Evolutionary conservation across 2,113 vertebrate genomes (phyloP), one percentile per base, ranked within the genome.

Genomic region (Periophthalmus modestus): DNA sequence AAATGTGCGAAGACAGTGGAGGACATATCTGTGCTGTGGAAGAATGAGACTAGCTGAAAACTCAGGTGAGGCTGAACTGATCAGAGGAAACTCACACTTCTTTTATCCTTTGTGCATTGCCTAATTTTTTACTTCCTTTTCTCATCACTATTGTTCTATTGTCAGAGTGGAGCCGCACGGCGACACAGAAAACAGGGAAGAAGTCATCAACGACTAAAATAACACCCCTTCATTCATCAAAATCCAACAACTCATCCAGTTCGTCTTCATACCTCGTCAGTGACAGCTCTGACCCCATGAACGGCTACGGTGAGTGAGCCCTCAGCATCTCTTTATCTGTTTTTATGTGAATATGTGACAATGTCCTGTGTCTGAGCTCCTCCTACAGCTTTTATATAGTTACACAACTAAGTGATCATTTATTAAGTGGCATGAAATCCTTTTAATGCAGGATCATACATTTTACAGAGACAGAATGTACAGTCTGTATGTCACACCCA

Each of bases 1-100:
- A 46, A 97, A 94, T 23, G 97, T 99, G 74, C 95, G 96, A 72
- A 95, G 93, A 69, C 96, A 98, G 58, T 99, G 98, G 98, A 96
- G 95, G 82, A 93, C 91, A 0, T 95, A 96, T 72, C 92, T 99
- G 62, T 99, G 98, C 84, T 99, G 97, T 85, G 98, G 97, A 71
- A 95, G 87, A 79, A 92, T 96, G 75, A 94, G 95, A 57, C 89
- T 96, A 55, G 87, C 94, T 75, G 96, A 99, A 89, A 98, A 98
- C 80, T 98, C 96, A 68, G 97, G 98, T 94, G 28, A 36, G 73
- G 57, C 4, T 36, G 34, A 36, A 63, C 7, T 21, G 21, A 21
- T 43, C 33, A 21, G 15, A 16, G 28, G n/a, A 36, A 24, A 19
- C 11, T 13, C 13, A 77, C 33, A 55, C 2, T n/a, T 2, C 10